phyloP scores from a whole-genome alignment of 2,888 invertebrate species.

The Apocheima hispidaria region DNA sequence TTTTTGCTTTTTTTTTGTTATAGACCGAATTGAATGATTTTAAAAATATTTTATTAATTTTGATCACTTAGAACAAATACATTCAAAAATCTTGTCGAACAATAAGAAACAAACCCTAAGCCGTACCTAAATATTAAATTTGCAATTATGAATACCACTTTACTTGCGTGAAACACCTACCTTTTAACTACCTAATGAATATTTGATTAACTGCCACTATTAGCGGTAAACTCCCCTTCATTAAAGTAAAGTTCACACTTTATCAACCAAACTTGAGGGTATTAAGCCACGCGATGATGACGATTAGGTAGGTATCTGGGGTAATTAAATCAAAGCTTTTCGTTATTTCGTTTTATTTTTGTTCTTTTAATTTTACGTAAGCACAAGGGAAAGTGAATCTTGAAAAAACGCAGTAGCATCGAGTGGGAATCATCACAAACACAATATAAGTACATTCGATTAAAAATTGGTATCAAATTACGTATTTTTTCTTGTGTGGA shows the following conservation, averaged over 20 bases:
- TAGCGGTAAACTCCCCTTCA: constrained; percentile 47
- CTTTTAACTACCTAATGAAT: constrained; percentile 55
- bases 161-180: constrained; percentile 37
- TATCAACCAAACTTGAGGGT: constrained; percentile 69
- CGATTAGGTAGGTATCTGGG: constrained; percentile 62
- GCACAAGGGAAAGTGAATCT: constrained; percentile 7
- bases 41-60: too few relatives aligned
- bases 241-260: constrained; percentile 55
- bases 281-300: constrained; percentile 75
- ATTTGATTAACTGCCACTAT: constrained; percentile 58
- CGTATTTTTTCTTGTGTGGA: too few relatives aligned
- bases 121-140: constrained; percentile 1
- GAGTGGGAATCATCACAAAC: background rate
- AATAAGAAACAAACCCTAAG: too few relatives aligned
- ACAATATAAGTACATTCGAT: background rate
- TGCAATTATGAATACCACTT: constrained; percentile 26
- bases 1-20: too few relatives aligned
- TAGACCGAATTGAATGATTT: too few relatives aligned
- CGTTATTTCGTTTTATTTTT: too few relatives aligned
- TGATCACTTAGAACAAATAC: too few relatives aligned
- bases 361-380: constrained; percentile 24
- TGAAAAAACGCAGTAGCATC: background rate
- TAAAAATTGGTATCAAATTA: too few relatives aligned
- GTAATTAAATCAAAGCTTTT: constrained; percentile 66
- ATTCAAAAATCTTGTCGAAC: too few relatives aligned